Evolutionary conservation across 2,888 invertebrate genomes (phyloP), one percentile per base, ranked within the genome.

Genomic region (Dicroscelio sp.): DNA sequence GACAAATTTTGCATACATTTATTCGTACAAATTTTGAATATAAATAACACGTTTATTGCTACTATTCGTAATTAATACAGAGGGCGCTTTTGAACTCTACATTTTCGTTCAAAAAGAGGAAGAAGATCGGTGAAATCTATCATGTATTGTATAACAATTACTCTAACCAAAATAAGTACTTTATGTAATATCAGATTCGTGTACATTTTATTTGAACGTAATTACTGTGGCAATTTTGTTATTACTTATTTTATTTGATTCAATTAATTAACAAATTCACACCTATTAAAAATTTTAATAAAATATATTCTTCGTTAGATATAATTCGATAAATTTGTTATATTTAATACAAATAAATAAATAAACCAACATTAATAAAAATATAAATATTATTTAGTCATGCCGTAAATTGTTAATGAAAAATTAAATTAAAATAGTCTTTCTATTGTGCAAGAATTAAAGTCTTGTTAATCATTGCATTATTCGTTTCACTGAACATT

Each of bases 11-110:
- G 27, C n/a, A n/a, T 76, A 58, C 65, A 58, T 90, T 90, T 88
- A 67, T 80, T 85, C 90, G 91, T 92, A 92, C 85, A 88, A 89
- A 88, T 93, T 63, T 63, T 43, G 43, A 8, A 43, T 43, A 12
- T 43, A 14, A 8, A 43, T 43, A 43, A 43, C 43, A 43, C 10
- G n/a, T n/a, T n/a, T n/a, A n/a, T n/a, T n/a, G n/a, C n/a, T n/a
- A n/a, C n/a, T n/a, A n/a, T n/a, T n/a, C n/a, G n/a, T 93, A 95
- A 95, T 94, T 92, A 93, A 94, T 86, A 92, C 88, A 92, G 79
- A 80, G 63, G 60, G 67, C 73, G 84, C 83, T 73, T 14, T 48
- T 48, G n/a, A n/a, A n/a, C n/a, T n/a, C n/a, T n/a, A n/a, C n/a
- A 12, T 43, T 43, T 43, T 43, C 8, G 23, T 58, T 23, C 58